Evolutionary conservation across 2,797 vertebrate species (phyloP), one percentile per base, ranked within the genome.

Genomic region (Enteromius paludinosus): DNA sequence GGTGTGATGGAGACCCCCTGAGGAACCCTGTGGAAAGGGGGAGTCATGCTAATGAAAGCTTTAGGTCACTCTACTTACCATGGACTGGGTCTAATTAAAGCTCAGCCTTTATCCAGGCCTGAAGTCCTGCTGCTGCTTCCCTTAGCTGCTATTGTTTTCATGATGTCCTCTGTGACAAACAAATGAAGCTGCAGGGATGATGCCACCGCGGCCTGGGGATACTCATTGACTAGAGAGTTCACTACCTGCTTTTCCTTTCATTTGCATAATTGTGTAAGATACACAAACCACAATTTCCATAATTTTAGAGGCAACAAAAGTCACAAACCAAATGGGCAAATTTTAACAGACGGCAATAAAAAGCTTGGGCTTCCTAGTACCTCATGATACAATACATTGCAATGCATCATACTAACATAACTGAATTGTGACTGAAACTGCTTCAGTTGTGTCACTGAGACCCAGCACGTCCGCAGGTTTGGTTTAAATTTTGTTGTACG

Each of bases 31-130:
- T 35, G 49, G 84, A 84, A 88, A 80, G 86, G 82, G 84, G 72
- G 78, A 90, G 87, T 33, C 85, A 74, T 81, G 83, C 86, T 92
- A 93, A 93, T 92, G 88, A 92, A 91, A 88, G 86, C 88, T 89
- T 89, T 93, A 92, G 93, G 92, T 93, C 89, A 90, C 87, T 28
- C 45, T 74, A 82, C 83, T 88, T 75, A 80, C 62, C 87, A 66
- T 84, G 88, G 81, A 87, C 84, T 33, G 74, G 84, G 89, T 86
- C 86, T 89, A 90, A 75, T 47, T 83, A 78, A 85, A 82, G 41
- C 47, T 10, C 20, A 10, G 85, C 64, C 71, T 74, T 77, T n/a
- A 78, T 77, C 28, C 74, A 78, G 43, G 76, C 87, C 85, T 88
- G 82, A 86, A 88, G 76, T 83, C 66, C 75, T 69, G 43, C 66